Evolutionary conservation across 1,140 invertebrate species (phyloP), one percentile per base, ranked within the genome.

Genomic region (Polyergus mexicanus): DNA sequence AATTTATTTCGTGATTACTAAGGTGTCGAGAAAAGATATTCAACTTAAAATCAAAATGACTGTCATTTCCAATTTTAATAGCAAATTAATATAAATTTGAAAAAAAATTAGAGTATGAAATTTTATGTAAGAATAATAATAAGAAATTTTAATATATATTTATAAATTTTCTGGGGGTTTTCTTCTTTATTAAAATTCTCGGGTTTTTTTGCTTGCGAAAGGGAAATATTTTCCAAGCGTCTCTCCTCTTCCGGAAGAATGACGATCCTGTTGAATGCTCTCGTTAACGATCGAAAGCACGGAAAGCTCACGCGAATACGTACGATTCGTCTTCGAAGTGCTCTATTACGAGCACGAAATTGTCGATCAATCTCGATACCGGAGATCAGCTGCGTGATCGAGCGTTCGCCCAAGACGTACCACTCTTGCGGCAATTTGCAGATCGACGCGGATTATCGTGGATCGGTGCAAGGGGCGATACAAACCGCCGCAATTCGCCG

Each of bases 381-480:
- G 47, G 44, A 38, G 60, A 77, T 77, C 38, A 32, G 28, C 32
- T 19, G 10, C 35, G 32, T n/a, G 62, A 72, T 13, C 74, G 56
- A 62, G n/a, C 19, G 28, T 13, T 63, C 62, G 28, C 60, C 25
- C 35, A 25, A 38, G 38, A 32, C 22, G 44, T 22, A 38, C 35
- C 32, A 7, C 65, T 22, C 62, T 28, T n/a, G 22, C 32, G 19
- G 56, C n/a, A 38, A 68, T 56, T 80, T 13, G 35, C 16, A n/a
- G 8, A n/a, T 38, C 54, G 51, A 16, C 41, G 51, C 54, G n/a
- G 54, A 62, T 72, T 83, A 44, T 68, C 69, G 44, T 13, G 16
- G 77, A 88, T 89, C 75, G 81, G 80, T 72, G 51, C 72, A 51
- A 51, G 74, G 74, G 86, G 85, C 81, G 41, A 72, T 76, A 86